Percentiles rank a stretch among this genome's conserved stretches.
Conservation (phyloP, 2,113 vertebrate species). For the Phainopepla nitens region DNA sequence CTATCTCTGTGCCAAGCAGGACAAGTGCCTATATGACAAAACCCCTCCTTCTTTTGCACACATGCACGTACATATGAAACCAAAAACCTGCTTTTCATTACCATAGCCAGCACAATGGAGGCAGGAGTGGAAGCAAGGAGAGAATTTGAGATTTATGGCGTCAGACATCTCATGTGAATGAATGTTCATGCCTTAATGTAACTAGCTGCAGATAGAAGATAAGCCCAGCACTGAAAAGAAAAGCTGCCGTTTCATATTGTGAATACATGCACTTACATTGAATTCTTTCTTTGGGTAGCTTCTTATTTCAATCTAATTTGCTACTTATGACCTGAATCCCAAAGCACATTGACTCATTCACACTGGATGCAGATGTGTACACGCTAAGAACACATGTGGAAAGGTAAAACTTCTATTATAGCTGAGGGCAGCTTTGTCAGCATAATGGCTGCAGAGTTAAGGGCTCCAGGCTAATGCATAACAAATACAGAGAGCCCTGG, state of each 20-base stretch:
- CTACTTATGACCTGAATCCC: neutral
- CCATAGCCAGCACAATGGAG: constrained; percentile 6
- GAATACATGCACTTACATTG: neutral
- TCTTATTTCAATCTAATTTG: constrained; percentile 4
- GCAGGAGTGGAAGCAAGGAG: neutral
- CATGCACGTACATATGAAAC: constrained; percentile 3
- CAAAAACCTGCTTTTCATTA: constrained; percentile 21
- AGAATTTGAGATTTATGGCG: constrained; percentile 33
- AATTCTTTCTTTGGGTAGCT: neutral
- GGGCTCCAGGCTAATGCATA: neutral
- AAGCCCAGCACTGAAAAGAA: constrained; percentile 5
- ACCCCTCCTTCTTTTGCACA: neutral
- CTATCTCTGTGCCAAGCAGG: neutral
- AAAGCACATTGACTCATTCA: neutral
- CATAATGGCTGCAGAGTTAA: neutral
- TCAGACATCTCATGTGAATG: constrained; percentile 4
- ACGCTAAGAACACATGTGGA: neutral
- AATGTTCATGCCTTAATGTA: constrained; percentile 31
- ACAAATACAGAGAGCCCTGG: neutral
- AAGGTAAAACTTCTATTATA: neutral
- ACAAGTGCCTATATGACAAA: neutral
- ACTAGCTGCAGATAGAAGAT: neutral
- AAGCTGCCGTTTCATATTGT: neutral
- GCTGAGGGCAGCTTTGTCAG: neutral
- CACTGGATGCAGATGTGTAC: neutral